phyloP scores from a whole-genome alignment of 2,888 invertebrate species.

The Uloborus plumipes region DNA sequence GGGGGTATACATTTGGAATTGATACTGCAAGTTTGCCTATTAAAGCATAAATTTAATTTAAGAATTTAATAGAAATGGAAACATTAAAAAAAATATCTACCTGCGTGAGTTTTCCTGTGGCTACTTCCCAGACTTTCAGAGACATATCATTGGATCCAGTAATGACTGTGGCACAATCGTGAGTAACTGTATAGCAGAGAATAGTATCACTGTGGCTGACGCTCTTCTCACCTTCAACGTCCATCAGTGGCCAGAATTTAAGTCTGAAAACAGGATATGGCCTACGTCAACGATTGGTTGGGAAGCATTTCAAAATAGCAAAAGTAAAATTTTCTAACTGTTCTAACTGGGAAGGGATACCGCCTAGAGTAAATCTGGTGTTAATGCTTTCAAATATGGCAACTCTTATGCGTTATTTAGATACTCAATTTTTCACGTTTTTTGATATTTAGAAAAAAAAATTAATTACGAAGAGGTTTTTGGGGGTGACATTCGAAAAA shows the following conservation, averaged over 20 bases:
- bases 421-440: too few relatives aligned
- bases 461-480: too few relatives aligned
- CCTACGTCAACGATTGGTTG: background rate
- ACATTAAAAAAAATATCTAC: conserved; percentile 73
- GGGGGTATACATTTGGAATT: too few relatives aligned
- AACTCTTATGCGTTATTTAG: too few relatives aligned
- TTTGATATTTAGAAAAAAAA: too few relatives aligned
- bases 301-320: too few relatives aligned
- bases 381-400: too few relatives aligned
- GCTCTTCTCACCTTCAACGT: conserved; percentile 79
- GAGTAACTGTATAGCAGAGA: conserved; percentile 86
- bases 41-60: too few relatives aligned
- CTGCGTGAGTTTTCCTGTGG: conserved; percentile 91
- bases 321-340: background rate
- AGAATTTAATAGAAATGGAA: background rate
- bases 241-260: conserved; percentile 78
- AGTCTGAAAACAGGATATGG: conserved; percentile 43
- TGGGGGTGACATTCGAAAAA: too few relatives aligned
- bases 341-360: background rate
- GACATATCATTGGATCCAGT: conserved; percentile 92
- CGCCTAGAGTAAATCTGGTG: background rate
- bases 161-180: conserved; percentile 84
- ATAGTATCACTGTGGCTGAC: conserved; percentile 88
- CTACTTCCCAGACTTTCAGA: conserved; percentile 91
- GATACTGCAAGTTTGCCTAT: too few relatives aligned